These are phyloP conservation scores for Carterocephalus palaemon DNA, from an alignment of 2,888 invertebrate species.

Conservation along the genomic window DNA sequence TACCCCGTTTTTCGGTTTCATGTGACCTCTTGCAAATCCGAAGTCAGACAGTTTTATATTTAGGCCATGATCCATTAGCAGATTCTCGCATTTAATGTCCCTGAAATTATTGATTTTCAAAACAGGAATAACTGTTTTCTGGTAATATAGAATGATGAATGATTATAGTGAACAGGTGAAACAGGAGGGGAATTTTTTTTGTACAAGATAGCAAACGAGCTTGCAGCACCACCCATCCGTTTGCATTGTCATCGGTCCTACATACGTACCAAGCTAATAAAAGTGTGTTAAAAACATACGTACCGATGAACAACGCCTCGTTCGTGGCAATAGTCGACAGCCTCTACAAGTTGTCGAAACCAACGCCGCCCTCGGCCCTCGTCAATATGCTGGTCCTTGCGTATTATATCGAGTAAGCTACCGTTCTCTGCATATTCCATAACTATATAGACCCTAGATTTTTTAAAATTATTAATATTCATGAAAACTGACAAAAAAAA, in stretches of 20 bases:
- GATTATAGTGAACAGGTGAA: too few species aligned
- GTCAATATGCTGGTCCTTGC: slow-evolving; percentile 84
- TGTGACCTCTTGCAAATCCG: slow-evolving; percentile 87
- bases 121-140: too few species aligned
- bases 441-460: slow-evolving; percentile 84
- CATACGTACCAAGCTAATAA: too few species aligned
- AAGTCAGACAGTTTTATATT: slow-evolving; percentile 90
- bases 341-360: slow-evolving; percentile 86
- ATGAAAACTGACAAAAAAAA: background rate
- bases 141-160: too few species aligned
- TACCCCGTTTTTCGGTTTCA: slow-evolving; percentile 82
- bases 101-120: slow-evolving; percentile 50
- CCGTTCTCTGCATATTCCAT: slow-evolving; percentile 92
- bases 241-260: too few species aligned
- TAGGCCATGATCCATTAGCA: slow-evolving; percentile 83
- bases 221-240: too few species aligned
- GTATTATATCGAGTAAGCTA: slow-evolving; percentile 86
- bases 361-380: slow-evolving; percentile 83
- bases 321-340: slow-evolving; percentile 87
- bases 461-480: too few species aligned
- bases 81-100: slow-evolving; percentile 91
- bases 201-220: too few species aligned
- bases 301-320: slow-evolving; percentile 89
- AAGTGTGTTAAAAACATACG: slow-evolving; percentile 23
- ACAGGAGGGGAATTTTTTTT: too few species aligned